Conservation (phyloP, 2,113 vertebrate genomes). For the Pseudorectes ferrugineus region DNA sequence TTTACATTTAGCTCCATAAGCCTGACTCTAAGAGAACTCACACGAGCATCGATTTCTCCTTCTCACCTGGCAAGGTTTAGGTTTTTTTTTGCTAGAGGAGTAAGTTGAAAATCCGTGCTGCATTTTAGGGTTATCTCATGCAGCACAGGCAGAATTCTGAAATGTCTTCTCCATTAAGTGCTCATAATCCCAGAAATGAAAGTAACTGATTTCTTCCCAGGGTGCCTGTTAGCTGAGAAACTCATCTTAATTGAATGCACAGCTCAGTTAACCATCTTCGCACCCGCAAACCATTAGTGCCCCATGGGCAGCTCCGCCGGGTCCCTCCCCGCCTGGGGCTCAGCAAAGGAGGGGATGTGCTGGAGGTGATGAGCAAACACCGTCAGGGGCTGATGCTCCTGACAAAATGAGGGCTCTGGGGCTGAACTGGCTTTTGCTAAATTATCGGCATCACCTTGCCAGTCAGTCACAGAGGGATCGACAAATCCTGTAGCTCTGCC, state of each 20-base stretch:
- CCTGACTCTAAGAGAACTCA: background rate
- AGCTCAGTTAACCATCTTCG: constrained; percentile 65
- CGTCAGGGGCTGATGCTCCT: background rate
- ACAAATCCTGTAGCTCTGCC: constrained; percentile 11
- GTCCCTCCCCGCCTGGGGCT: constrained; percentile 29
- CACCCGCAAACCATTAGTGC: constrained; percentile 44
- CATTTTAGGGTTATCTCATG: constrained; percentile 29
- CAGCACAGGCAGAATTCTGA: constrained; percentile 49
- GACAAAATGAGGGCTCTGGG: constrained; percentile 29
- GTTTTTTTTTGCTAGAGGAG: constrained; percentile 8
- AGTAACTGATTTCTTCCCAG: constrained; percentile 66
- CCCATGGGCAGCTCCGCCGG: constrained; percentile 36
- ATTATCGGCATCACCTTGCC: background rate
- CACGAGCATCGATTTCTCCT: background rate
- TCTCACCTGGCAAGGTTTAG: constrained; percentile 39
- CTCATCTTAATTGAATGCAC: constrained; percentile 66
- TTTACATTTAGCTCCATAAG: background rate
- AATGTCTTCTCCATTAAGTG: constrained; percentile 66
- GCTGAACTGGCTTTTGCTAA: background rate
- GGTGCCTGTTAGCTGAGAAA: constrained; percentile 70
- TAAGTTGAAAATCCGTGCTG: constrained; percentile 35
- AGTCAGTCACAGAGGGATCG: constrained; percentile 11
- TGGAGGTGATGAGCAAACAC: background rate
- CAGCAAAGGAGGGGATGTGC: background rate
- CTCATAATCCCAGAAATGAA: constrained; percentile 67